Conservation (phyloP, 2,797 vertebrate species). For the Intellagama lesueurii region DNA sequence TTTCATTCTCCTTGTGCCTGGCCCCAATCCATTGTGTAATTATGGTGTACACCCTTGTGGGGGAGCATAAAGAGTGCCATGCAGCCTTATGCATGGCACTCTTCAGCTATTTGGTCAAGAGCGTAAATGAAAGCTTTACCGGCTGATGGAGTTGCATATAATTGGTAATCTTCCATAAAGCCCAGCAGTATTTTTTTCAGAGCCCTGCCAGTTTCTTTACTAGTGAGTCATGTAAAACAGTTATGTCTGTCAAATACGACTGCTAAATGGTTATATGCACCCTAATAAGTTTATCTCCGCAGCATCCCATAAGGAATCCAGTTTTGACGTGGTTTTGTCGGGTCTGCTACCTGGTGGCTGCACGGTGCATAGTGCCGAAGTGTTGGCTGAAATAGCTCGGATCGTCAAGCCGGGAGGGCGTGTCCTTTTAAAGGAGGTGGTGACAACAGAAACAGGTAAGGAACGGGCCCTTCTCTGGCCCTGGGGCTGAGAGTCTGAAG, state of each 20-base stretch:
- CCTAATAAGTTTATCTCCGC: constrained; percentile 26
- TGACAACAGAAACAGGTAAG: constrained; percentile 82
- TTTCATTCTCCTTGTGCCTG: not conserved
- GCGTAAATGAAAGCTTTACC: not conserved
- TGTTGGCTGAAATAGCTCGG: constrained; percentile 88
- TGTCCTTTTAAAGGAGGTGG: constrained; percentile 86
- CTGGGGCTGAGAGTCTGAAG: not conserved
- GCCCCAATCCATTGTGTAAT: too few species aligned
- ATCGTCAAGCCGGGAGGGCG: constrained; percentile 90
- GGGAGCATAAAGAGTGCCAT: not conserved
- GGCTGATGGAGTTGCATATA: too few species aligned
- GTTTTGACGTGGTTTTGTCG: constrained; percentile 87
- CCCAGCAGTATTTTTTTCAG: not conserved
- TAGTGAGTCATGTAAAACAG: too few species aligned
- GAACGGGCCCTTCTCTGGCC: not conserved
- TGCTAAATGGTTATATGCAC: not conserved
- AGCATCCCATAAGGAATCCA: constrained; percentile 88
- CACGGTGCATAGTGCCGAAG: constrained; percentile 81
- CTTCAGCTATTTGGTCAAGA: not conserved
- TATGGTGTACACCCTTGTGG: not conserved
- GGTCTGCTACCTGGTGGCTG: constrained; percentile 82
- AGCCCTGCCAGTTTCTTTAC: not conserved
- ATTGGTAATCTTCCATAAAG: not conserved
- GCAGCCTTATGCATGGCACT: not conserved
- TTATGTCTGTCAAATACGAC: too few species aligned